Conservation (phyloP, 2,113 vertebrate species). For the Pholis gunnellus region DNA sequence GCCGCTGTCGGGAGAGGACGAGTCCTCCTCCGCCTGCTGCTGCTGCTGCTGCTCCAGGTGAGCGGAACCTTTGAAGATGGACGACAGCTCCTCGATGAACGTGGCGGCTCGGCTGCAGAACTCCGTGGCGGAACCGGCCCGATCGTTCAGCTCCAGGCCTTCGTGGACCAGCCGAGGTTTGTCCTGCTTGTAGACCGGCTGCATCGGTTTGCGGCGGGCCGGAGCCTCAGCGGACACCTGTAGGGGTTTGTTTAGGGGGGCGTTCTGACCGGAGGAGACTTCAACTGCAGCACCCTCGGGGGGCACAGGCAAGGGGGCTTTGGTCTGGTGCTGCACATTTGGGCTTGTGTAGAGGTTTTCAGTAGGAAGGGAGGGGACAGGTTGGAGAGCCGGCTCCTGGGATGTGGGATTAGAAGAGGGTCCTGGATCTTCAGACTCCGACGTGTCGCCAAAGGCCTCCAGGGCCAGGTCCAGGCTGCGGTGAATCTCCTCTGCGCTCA, state of each 20-base stretch:
- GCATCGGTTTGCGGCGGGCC: constrained; percentile 63
- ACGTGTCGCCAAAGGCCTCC: constrained; percentile 86
- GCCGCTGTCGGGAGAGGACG: constrained; percentile 96
- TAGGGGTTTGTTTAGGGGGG: constrained; percentile 71
- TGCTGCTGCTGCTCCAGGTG: constrained; percentile 85
- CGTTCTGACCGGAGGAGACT: constrained; percentile 65
- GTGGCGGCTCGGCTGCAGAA: constrained; percentile 91
- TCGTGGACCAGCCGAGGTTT: constrained; percentile 81
- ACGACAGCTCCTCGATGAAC: constrained; percentile 96
- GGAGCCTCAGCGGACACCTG: constrained; percentile 80
- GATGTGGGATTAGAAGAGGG: constrained; percentile 44
- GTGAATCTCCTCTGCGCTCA: constrained; percentile 94
- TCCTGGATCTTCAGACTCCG: constrained; percentile 63
- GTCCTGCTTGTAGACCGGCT: constrained; percentile 84
- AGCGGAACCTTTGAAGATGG: constrained; percentile 91
- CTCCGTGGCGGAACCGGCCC: constrained; percentile 83
- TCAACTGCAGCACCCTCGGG: constrained; percentile 49
- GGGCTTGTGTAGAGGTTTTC: constrained; percentile 67
- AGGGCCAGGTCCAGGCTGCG: constrained; percentile 93
- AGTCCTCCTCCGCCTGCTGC: constrained; percentile 88
- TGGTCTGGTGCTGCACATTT: constrained; percentile 54
- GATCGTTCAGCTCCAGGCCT: constrained; percentile 78
- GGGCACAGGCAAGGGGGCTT: constrained; percentile 13
- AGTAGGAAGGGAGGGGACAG: constrained; percentile 48
- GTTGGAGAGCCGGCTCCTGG: constrained; percentile 77